Base-by-base conservation (phyloP, 2,113 vertebrate species). In the Phycodurus eques region DNA sequence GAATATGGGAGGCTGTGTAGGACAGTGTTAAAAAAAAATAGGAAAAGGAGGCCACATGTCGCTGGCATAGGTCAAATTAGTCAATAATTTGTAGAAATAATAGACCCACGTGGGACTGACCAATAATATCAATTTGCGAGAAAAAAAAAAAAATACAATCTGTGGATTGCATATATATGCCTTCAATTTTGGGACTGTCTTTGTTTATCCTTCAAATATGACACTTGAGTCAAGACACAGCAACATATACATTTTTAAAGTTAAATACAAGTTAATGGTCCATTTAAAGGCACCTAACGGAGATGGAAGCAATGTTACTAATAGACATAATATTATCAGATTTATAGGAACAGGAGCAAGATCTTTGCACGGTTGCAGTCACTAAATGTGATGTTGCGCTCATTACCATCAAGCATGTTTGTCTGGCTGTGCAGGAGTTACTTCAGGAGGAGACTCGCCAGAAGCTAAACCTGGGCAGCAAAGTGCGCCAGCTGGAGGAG, bases 371-470 rank as follows among this genome's bases (percentile, higher is more conserved):
- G 22, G 27, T 33, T 10, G 11, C 35, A 6, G 35, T 39, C 35
- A 39, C 4, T 39, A 6, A 39, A 35, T 33, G 14, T 17, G 13
- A 17, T 61, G 33, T 35, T 35, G 35, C 13, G 31, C 3, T 15
- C 6, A 35, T 17, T 43, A 5, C 11, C 35, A 43, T 66, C 4
- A 13, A 72, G 0, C 77, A 64, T 79, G 56, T 80, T 73, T 77
- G 66, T 76, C 8, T 73, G 20, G 71, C n/a, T 57, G 62, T 46
- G 65, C 49, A 99, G 98, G 97, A 98, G 87, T 83, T 98, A 64
- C 95, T 96, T 33, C 96, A 98, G 89, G 98, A 99, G 69, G 98
- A 99, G 80, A 98, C 98, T 0, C 95, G 97, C 12, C 98, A 99
- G 85, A 99, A 99, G 68, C 92, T 99, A 62, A 96, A 98, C 88